A percentile compares a stretch with the other conserved stretches of the same genome.
phyloP scores from a whole-genome alignment of 2,113 vertebrate species.

The Pungitius pungitius region DNA sequence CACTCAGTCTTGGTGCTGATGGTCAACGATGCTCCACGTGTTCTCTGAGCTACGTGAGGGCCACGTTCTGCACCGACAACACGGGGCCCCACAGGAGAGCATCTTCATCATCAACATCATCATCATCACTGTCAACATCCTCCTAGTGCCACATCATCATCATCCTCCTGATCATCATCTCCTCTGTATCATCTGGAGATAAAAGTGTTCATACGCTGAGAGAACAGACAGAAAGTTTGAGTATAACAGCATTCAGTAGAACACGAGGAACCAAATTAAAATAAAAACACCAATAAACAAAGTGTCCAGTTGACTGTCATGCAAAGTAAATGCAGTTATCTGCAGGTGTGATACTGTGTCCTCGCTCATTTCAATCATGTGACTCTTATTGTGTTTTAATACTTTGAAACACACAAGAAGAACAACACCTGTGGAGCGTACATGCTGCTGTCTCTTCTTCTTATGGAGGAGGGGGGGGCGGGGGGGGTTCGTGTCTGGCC shows the following conservation, averaged over 20 bases:
- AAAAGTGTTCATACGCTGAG: conserved; percentile 80
- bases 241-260: conserved; percentile 80
- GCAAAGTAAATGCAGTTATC: conserved; percentile 77
- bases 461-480: conserved; percentile 5
- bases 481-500: conserved; percentile 18
- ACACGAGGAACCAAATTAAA: conserved; percentile 69
- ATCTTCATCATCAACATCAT: too few relatives aligned
- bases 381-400: conserved; percentile 55
- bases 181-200: conserved; percentile 73
- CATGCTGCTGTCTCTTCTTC: too few relatives aligned
- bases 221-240: conserved; percentile 72
- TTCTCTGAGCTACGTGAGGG: too few relatives aligned
- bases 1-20: too few relatives aligned
- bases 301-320: conserved; percentile 76
- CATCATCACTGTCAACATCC: conserved; percentile 40
- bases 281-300: conserved; percentile 65
- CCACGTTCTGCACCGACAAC: too few relatives aligned
- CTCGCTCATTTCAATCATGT: conserved; percentile 62
- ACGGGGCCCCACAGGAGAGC: too few relatives aligned
- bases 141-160: conserved; percentile 51
- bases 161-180: conserved; percentile 44
- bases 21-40: too few relatives aligned
- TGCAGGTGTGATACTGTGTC: conserved; percentile 68
- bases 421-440: conserved; percentile 70
- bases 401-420: conserved; percentile 69